Conservation (phyloP, 2,888 invertebrate species). For the Scaptomyza tumidula region DNA sequence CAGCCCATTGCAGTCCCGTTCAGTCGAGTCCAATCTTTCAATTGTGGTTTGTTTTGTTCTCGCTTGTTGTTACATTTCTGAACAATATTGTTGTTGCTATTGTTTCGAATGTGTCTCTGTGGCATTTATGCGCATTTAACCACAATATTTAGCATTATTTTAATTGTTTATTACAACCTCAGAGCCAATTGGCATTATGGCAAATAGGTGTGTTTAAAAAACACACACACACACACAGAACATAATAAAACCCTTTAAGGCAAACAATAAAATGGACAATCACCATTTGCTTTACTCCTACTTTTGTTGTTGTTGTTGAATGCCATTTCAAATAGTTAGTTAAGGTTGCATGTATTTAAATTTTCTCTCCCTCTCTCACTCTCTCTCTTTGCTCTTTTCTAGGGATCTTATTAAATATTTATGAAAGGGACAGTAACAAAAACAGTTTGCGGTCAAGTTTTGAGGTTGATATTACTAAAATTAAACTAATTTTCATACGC, state of each 20-base stretch:
- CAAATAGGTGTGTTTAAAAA: constrained; percentile 22
- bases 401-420: neutral
- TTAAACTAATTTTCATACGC: neutral
- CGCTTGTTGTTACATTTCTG: neutral
- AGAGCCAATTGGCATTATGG: constrained; percentile 25
- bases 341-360: neutral
- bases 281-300: neutral
- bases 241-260: neutral
- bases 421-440: neutral
- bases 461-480: neutral
- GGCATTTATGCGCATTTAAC: constrained; percentile 51
- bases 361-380: too few species aligned
- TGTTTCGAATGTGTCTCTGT: constrained; percentile 24
- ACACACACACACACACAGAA: neutral
- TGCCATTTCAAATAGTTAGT: neutral
- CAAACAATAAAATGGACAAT: neutral
- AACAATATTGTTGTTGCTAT: constrained; percentile 8
- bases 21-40: constrained; percentile 7
- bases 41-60: constrained; percentile 44
- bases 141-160: constrained; percentile 71
- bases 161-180: constrained; percentile 68
- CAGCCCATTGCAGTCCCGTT: neutral
- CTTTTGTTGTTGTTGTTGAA: neutral
- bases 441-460: neutral
- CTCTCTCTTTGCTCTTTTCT: too few species aligned